Evolutionary conservation across 2,113 vertebrate genomes (phyloP).

Genomic region (Gracilinanus agilis): DNA sequence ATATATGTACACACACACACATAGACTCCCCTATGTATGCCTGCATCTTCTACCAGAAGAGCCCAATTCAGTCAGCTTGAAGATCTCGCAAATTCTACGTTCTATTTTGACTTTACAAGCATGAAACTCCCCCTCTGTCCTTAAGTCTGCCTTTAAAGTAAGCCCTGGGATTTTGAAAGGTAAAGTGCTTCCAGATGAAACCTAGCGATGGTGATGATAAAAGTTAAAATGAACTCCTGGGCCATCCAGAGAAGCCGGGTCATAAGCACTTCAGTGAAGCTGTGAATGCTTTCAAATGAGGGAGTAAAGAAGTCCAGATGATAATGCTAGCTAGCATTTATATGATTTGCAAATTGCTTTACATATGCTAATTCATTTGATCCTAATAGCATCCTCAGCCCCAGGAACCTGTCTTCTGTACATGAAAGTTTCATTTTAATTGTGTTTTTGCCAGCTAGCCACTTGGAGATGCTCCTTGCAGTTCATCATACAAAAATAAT

Average conservation of each 20-base stretch:
- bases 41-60: background rate
- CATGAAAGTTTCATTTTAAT: background rate
- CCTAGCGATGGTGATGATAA: background rate
- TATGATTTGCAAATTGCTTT: background rate
- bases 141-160: conserved; percentile 7
- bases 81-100: conserved; percentile 5
- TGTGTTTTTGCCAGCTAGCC: background rate
- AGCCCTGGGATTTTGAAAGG: conserved; percentile 44
- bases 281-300: background rate
- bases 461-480: background rate
- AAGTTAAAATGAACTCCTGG: background rate
- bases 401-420: background rate
- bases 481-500: background rate
- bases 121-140: conserved; percentile 17
- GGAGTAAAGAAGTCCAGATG: background rate
- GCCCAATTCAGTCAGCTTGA: conserved; percentile 37
- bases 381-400: background rate
- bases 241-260: background rate
- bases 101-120: conserved; percentile 31
- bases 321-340: background rate
- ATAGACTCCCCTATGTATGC: background rate
- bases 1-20: background rate
- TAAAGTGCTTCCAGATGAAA: conserved; percentile 22
- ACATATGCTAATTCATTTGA: background rate
- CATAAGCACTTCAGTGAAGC: background rate